Evolutionary conservation across 2,888 invertebrate genomes (phyloP).

Genomic region (Augochlorella aurata): DNA sequence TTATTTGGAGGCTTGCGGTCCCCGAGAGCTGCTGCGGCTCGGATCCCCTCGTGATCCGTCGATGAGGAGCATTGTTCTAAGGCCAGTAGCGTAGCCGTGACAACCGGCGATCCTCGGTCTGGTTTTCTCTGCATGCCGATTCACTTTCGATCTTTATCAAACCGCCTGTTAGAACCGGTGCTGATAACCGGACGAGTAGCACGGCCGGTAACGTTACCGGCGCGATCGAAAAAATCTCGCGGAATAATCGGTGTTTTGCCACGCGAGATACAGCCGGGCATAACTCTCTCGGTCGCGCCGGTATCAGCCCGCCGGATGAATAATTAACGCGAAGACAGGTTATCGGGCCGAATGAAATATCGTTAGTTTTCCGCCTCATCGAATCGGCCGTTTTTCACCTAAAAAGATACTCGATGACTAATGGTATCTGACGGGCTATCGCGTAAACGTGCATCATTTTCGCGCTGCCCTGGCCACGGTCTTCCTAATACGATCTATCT

Average conservation of each 20-base stretch:
- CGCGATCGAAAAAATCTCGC: neutral
- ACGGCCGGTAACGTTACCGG: neutral
- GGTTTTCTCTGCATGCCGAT: neutral
- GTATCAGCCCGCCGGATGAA: constrained; percentile 14
- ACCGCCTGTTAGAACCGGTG: neutral
- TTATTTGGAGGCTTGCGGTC: constrained; percentile 65
- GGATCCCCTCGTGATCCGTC: constrained; percentile 23
- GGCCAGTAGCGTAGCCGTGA: constrained; percentile 37
- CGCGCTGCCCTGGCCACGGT: neutral
- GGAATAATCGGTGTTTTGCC: constrained; percentile 3
- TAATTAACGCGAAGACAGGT: constrained; percentile 32
- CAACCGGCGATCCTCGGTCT: neutral
- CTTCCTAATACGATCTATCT: constrained; percentile 22
- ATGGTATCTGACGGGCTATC: constrained; percentile 21
- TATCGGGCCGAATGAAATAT: constrained; percentile 26
- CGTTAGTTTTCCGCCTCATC: constrained; percentile 35
- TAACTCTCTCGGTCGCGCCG: neutral
- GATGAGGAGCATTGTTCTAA: constrained; percentile 48
- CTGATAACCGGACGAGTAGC: neutral
- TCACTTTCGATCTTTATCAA: neutral
- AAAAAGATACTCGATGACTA: constrained; percentile 24
- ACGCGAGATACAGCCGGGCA: too few relatives aligned
- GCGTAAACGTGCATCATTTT: constrained; percentile 27
- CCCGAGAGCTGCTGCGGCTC: constrained; percentile 18
- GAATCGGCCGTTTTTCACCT: constrained; percentile 4